These are phyloP conservation scores for Elegia similella DNA, from an alignment of 2,888 invertebrate species.

Conservation along the genomic window DNA sequence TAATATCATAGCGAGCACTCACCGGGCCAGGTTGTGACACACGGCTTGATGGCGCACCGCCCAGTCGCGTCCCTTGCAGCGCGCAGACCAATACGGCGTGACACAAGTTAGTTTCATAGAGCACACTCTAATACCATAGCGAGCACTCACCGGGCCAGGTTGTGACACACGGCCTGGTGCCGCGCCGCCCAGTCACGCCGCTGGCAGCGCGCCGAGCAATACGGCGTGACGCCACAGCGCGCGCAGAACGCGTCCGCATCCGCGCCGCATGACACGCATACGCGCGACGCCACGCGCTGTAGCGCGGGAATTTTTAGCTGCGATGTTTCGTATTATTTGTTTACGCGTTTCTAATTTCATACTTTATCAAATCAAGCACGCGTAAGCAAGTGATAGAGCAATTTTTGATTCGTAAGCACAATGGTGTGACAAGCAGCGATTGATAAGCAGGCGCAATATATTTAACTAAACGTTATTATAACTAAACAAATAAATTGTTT, in stretches of 20 bases:
- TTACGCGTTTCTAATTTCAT: neutral
- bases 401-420: neutral
- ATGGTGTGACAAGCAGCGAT: too few relatives aligned
- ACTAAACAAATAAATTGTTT: too few relatives aligned
- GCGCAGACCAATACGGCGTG: too few relatives aligned
- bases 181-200: conserved; percentile 52
- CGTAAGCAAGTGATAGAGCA: neutral
- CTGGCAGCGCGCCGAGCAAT: conserved; percentile 60
- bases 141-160: conserved; percentile 57
- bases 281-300: conserved; percentile 40
- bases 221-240: conserved; percentile 60
- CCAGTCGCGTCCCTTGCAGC: too few relatives aligned
- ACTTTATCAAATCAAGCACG: neutral
- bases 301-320: conserved; percentile 61
- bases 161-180: conserved; percentile 58
- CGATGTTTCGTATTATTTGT: conserved; percentile 15
- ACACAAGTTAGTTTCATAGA: too few relatives aligned
- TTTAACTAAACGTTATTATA: too few relatives aligned
- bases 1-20: too few relatives aligned
- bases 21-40: too few relatives aligned
- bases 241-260: conserved; percentile 51
- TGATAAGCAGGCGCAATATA: too few relatives aligned
- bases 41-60: too few relatives aligned
- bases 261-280: conserved; percentile 55
- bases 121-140: too few relatives aligned